Evolutionary conservation across 2,888 invertebrate species (phyloP).

Genomic region (Eurytoma californica): DNA sequence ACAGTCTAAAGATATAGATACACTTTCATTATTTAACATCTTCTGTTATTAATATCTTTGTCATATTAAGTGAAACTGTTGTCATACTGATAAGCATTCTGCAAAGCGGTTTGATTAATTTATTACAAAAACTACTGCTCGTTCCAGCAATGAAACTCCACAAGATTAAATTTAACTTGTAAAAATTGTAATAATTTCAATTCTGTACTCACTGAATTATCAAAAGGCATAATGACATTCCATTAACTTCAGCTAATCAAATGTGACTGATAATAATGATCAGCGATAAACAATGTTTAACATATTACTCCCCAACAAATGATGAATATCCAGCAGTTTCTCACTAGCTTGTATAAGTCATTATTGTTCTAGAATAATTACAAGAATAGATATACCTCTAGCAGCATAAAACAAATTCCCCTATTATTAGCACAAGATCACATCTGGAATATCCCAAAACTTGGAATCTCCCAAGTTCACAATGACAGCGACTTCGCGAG

Average conservation of each 20-base stretch:
- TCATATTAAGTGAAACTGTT: neutral
- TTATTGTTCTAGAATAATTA: neutral
- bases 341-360: slow-evolving; percentile 6
- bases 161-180: neutral
- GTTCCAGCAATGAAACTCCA: neutral
- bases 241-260: neutral
- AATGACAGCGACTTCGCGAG: neutral
- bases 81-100: neutral
- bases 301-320: slow-evolving; percentile 3
- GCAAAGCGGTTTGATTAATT: neutral
- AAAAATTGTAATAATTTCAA: neutral
- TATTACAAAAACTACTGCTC: neutral
- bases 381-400: neutral
- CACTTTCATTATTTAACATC: no score
- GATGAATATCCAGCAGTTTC: neutral
- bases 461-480: neutral
- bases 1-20: no score
- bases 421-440: neutral
- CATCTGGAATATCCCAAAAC: neutral
- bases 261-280: neutral
- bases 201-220: neutral
- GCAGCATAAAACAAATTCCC: neutral
- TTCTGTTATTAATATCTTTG: neutral
- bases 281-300: no score
- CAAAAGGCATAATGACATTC: neutral